These are phyloP conservation scores for Psophia crepitans DNA, from an alignment of 2,113 vertebrate species.

Conservation along the genomic window DNA sequence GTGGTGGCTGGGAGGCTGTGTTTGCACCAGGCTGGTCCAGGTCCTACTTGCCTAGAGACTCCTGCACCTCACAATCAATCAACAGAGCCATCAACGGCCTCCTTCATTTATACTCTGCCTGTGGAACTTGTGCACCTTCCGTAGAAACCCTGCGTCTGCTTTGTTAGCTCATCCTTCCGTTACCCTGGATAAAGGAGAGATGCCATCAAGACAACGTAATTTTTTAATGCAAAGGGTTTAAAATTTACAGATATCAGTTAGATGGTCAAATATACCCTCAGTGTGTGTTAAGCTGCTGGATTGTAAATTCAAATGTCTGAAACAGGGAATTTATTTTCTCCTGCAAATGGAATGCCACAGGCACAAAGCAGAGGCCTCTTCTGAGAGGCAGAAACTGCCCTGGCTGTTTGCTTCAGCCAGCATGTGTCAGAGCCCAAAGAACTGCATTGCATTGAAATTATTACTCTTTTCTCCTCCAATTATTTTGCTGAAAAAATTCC, in stretches of 20 bases:
- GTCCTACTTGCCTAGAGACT: neutral
- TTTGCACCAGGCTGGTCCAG: neutral
- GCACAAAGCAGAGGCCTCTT: neutral
- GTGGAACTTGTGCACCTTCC: neutral
- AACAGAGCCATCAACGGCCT: neutral
- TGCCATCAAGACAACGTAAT: neutral
- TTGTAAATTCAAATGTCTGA: neutral
- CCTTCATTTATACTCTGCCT: neutral
- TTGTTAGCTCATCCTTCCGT: neutral
- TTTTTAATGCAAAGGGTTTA: neutral
- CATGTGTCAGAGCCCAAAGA: neutral
- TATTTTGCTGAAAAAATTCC: neutral
- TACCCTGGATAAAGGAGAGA: neutral
- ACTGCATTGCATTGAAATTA: neutral
- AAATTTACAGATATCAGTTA: neutral
- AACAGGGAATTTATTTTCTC: neutral
- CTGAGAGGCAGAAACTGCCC: neutral
- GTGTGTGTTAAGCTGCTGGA: neutral
- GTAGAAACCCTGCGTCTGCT: neutral
- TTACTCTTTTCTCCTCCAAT: neutral
- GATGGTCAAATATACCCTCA: neutral
- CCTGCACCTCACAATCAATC: neutral
- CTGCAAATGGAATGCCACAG: neutral
- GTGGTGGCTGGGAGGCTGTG: neutral
- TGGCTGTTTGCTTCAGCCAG: neutral